These are phyloP conservation scores for Fistularia commersonii DNA, from an alignment of 2,797 vertebrate species.

Conservation along the genomic window DNA sequence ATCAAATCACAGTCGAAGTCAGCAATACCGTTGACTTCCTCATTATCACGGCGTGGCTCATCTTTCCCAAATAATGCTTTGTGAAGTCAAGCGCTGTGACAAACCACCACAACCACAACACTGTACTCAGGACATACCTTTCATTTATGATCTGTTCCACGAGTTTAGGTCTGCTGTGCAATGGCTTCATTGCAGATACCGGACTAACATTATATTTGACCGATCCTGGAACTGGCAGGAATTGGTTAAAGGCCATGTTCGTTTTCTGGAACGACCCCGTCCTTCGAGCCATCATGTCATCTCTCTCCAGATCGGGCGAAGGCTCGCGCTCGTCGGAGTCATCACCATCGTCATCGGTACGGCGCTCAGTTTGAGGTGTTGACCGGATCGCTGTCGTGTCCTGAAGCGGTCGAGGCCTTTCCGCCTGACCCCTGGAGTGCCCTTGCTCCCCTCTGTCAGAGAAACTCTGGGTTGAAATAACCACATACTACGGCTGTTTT, in stretches of 20 bases:
- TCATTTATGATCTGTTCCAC: constrained; percentile 32
- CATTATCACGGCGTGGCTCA: constrained; percentile 9
- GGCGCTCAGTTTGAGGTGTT: constrained; percentile 3
- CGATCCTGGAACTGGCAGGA: constrained; percentile 71
- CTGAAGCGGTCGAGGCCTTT: constrained; percentile 37
- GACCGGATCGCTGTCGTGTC: constrained; percentile 17
- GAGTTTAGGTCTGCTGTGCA: constrained; percentile 32
- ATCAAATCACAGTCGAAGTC: too few species aligned
- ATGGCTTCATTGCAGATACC: constrained; percentile 34
- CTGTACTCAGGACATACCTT: constrained; percentile 49
- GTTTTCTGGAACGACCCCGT: constrained; percentile 66
- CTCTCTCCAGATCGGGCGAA: constrained; percentile 70
- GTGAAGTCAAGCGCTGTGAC: constrained; percentile 20
- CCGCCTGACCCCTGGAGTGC: constrained; percentile 33
- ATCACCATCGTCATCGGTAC: constrained; percentile 11
- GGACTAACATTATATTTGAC: constrained; percentile 47
- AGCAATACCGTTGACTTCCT: neutral
- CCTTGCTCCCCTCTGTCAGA: constrained; percentile 60
- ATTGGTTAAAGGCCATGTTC: constrained; percentile 39
- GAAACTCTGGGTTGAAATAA: constrained; percentile 44
- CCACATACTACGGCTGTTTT: constrained; percentile 14
- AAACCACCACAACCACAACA: neutral
- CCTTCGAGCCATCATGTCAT: constrained; percentile 83
- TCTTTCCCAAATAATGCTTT: constrained; percentile 4
- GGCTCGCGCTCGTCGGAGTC: constrained; percentile 39